These are phyloP conservation scores for Drosophila pegasa DNA, from an alignment of 2,888 invertebrate species.

Conservation along the genomic window DNA sequence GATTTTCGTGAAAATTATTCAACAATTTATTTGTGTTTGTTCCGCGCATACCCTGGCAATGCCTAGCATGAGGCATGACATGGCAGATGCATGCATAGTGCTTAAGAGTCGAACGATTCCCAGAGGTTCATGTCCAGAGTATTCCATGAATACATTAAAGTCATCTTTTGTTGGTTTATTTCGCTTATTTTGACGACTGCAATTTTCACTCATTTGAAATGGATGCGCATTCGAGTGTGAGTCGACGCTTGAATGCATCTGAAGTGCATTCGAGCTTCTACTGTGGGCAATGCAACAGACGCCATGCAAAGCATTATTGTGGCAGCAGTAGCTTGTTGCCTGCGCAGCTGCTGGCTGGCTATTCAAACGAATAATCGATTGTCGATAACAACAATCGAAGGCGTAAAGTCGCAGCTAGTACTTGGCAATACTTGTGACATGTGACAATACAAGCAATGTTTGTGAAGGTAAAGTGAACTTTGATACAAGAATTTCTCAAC, in stretches of 20 bases:
- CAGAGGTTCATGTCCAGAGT: neutral
- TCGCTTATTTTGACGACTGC: too few species aligned
- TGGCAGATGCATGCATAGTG: neutral
- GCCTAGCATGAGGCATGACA: neutral
- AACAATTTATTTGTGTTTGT: constrained; percentile 29
- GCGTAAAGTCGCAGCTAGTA: neutral
- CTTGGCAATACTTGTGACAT: too few species aligned
- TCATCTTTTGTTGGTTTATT: neutral
- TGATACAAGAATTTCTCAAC: neutral
- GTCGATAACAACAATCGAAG: constrained; percentile 7
- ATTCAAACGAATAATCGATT: constrained; percentile 14
- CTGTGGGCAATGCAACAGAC: constrained; percentile 60
- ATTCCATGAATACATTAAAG: neutral
- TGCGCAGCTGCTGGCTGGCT: neutral
- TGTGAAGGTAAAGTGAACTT: neutral
- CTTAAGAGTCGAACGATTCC: neutral
- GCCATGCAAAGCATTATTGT: constrained; percentile 6
- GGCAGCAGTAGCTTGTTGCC: neutral
- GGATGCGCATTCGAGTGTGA: constrained; percentile 25
- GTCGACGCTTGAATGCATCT: constrained; percentile 59
- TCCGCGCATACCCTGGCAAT: constrained; percentile 14
- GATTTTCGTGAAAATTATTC: constrained; percentile 49
- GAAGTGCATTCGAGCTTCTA: constrained; percentile 65
- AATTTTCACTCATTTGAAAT: constrained; percentile 15
- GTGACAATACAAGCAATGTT: neutral